Evolutionary conservation across 1,140 invertebrate species (phyloP), one percentile per base, ranked within the genome.

Genomic region (Brachionus sp.): DNA sequence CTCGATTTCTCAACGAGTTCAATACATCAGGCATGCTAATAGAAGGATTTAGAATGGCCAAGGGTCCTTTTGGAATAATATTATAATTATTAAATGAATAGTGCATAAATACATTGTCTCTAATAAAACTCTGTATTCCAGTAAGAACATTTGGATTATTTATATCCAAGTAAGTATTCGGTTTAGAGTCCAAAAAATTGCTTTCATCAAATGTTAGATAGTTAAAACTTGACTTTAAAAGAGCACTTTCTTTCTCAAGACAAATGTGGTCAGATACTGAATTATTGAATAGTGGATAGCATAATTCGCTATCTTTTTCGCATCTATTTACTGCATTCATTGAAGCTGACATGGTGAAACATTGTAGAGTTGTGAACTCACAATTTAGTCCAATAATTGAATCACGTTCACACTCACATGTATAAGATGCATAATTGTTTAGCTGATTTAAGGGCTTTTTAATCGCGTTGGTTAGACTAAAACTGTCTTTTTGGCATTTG

Each of bases 131-230:
- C 42, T 80, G 77, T 12, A 80, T 23, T 29, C 77, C 50, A 9
- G 37, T 80, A 0, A 66, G 35, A 39, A 80, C 77, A 62, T 19
- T 80, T 16, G 33, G 35, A 35, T 62, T 29, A 3, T 6, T 37
- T 9, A 80, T 39, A n/a, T 80, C n/a, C 19, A 80, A 53, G 39
- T 44, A 39, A 16, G 12, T 35, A 12, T 62, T 44, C 12, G 44
- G 23, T 10, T 23, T 78, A 23, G 3, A 29, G 29, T 78, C 37
- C 12, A 10, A 33, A 19, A 78, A 78, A 12, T 19, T 2, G 13
- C 42, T 33, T 25, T 80, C 77, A 37, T 80, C 77, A 35, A 80
- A 80, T 9, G 62, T 66, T 66, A 80, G 25, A 42, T 80, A 80
- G 50, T 64, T 80, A 2, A 62, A 16, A 12, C 12, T 42, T 19